Conservation (phyloP, 2,888 invertebrate species). For the Prosapia bicincta region DNA sequence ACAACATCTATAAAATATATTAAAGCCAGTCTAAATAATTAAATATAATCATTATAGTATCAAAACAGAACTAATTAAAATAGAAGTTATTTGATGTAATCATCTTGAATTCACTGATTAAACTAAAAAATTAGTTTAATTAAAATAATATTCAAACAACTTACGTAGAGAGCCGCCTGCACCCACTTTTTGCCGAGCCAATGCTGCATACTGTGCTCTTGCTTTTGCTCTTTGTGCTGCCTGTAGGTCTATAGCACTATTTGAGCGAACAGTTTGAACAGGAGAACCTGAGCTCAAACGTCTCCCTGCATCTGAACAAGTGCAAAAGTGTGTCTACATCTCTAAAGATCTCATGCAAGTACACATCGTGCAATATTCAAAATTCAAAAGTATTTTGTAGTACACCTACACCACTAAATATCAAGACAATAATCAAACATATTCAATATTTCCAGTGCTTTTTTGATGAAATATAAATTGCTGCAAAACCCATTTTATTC, state of each 20-base stretch:
- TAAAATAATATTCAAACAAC: slow-evolving; percentile 45
- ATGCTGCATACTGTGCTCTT: slow-evolving; percentile 75
- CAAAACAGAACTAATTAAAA: too few species aligned
- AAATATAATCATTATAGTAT: too few species aligned
- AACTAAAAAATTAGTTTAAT: too few species aligned
- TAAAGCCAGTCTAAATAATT: too few species aligned
- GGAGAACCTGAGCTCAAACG: neutral
- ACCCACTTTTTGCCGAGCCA: slow-evolving; percentile 70
- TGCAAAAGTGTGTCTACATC: neutral
- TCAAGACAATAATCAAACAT: too few species aligned
- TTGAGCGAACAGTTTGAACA: slow-evolving; percentile 57
- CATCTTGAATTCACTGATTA: too few species aligned
- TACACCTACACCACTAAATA: too few species aligned
- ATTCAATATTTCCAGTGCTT: too few species aligned
- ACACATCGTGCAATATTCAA: neutral
- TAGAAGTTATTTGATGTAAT: too few species aligned
- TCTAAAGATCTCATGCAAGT: neutral
- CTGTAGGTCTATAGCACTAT: slow-evolving; percentile 91
- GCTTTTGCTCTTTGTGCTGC: slow-evolving; percentile 86
- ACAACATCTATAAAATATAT: too few species aligned
- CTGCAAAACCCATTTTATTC: too few species aligned
- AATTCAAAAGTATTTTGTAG: neutral
- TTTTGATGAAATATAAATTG: too few species aligned
- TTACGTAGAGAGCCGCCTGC: slow-evolving; percentile 68
- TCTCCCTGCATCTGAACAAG: neutral